Conservation (phyloP, 2,113 vertebrate species). For the Epinephelus fuscoguttatus region DNA sequence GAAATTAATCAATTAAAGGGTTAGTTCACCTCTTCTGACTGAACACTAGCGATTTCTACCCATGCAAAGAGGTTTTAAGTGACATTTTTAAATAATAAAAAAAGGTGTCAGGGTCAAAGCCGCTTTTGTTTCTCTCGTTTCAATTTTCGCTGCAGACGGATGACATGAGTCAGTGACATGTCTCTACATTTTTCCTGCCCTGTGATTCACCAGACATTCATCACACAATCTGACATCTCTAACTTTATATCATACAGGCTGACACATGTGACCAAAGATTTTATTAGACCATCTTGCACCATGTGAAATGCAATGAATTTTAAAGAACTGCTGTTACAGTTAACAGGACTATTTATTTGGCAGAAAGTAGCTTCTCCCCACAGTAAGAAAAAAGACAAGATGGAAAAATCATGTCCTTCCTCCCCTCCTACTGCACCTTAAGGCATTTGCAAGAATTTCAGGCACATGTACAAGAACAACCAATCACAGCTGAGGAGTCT, state of each 20-base stretch:
- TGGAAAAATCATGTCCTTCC: too few relatives aligned
- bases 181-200: neutral
- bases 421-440: too few relatives aligned
- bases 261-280: neutral
- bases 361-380: neutral
- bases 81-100: neutral
- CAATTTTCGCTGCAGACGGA: neutral
- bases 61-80: neutral
- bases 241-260: neutral
- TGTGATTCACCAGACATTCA: neutral
- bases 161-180: neutral
- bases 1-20: neutral
- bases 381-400: neutral
- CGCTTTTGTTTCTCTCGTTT: neutral
- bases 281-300: neutral
- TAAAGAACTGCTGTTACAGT: neutral
- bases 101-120: neutral
- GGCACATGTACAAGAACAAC: too few relatives aligned
- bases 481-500: too few relatives aligned
- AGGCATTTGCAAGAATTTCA: too few relatives aligned
- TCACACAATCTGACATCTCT: conserved; percentile 5
- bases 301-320: neutral
- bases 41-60: neutral
- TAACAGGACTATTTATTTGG: neutral
- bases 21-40: neutral